Percentiles rank a stretch among this genome's conserved stretches.
phyloP scores from a whole-genome alignment of 35 echinoderm and acorn worm species.

The Hemicentrotus pulcherrimus region DNA sequence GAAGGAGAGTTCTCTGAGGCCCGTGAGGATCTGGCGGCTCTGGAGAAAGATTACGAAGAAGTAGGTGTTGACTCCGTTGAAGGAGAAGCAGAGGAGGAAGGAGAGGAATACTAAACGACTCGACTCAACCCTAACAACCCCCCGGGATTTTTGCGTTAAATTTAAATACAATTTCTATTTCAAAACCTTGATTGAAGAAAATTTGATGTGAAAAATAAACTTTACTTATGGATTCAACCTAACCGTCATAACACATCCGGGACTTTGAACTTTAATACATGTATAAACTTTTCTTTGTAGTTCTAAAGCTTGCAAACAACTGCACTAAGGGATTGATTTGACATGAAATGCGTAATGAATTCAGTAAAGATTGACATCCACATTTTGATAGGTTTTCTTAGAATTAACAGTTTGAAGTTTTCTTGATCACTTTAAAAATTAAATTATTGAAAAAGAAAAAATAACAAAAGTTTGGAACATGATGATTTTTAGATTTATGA shows the following conservation, averaged over 20 bases:
- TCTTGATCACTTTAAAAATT: not conserved
- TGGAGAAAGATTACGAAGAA: conserved; percentile 99
- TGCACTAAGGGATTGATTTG: not conserved
- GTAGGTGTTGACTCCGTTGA: conserved; percentile 96
- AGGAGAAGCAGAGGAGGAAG: conserved; percentile 96
- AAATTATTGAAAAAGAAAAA: not conserved
- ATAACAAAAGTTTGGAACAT: not conserved
- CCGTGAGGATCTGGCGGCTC: conserved; percentile 96
- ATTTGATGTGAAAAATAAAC: no score
- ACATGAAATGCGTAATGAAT: not conserved
- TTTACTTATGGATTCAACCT: no score
- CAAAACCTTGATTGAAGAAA: no score
- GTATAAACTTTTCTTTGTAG: not conserved
- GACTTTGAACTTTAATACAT: no score
- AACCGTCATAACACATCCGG: no score
- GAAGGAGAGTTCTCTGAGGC: conserved; percentile 98
- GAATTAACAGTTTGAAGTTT: not conserved
- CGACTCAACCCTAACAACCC: not conserved
- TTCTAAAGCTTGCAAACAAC: no score
- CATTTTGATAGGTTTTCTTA: not conserved
- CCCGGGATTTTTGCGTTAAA: no score
- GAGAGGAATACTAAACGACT: conserved; percentile 90
- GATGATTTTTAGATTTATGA: not conserved
- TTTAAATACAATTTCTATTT: no score
- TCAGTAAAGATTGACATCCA: not conserved